Conservation (phyloP, 2,888 invertebrate species). For the Miltochrista miniata region DNA sequence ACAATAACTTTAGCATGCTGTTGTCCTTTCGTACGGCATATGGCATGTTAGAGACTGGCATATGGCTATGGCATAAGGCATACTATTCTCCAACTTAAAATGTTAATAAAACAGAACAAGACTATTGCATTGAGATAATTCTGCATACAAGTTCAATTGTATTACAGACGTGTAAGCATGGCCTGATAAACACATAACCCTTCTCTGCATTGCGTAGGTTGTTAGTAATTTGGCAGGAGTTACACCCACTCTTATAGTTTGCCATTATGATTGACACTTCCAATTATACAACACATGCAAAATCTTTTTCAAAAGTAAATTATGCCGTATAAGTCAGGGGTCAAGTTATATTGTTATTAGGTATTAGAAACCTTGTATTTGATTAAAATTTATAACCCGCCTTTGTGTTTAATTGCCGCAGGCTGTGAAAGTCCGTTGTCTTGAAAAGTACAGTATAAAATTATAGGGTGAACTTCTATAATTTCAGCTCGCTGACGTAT, state of each 20-base stretch:
- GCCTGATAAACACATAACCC: no score
- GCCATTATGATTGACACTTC: conserved; percentile 24
- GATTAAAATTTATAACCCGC: conserved; percentile 44
- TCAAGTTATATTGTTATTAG: conserved; percentile 40
- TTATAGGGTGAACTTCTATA: conserved; percentile 14
- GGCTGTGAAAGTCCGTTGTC: conserved; percentile 45
- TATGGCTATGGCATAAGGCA: no score
- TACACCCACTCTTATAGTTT: background rate
- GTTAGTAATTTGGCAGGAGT: background rate
- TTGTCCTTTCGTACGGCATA: no score
- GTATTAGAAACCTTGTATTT: conserved; percentile 44
- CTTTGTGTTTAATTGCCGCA: conserved; percentile 39
- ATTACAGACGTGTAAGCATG: no score
- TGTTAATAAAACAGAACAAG: no score
- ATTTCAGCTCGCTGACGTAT: background rate
- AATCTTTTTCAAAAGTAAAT: conserved; percentile 5
- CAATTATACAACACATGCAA: conserved; percentile 31
- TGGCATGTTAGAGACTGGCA: no score
- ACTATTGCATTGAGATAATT: no score
- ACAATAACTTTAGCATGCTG: no score
- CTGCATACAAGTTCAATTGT: no score
- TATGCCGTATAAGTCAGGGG: conserved; percentile 30
- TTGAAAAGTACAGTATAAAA: conserved; percentile 23
- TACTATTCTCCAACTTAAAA: no score
- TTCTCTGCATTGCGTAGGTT: no score